phyloP scores from a whole-genome alignment of 1,140 invertebrate species.

The Drosophila azteca region DNA sequence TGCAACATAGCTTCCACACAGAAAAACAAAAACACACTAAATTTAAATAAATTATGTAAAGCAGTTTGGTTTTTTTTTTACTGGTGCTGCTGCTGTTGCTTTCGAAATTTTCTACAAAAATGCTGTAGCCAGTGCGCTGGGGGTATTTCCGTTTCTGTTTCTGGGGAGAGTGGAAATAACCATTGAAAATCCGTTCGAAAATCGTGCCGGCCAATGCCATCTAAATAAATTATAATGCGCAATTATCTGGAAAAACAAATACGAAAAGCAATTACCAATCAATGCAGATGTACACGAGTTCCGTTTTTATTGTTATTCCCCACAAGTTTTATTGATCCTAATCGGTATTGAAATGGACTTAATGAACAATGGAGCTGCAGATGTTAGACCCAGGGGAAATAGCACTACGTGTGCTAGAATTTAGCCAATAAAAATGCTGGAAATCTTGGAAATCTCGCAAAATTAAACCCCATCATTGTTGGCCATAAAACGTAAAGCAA shows the following conservation, averaged over 20 bases:
- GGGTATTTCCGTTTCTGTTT: slow-evolving; percentile 67
- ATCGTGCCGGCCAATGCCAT: slow-evolving; percentile 54
- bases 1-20: slow-evolving; percentile 54
- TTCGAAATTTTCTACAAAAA: slow-evolving; percentile 24
- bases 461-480: too few relatives aligned
- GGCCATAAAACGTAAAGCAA: slow-evolving; percentile 6
- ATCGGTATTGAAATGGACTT: slow-evolving; percentile 5
- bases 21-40: slow-evolving; percentile 33
- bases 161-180: slow-evolving; percentile 16
- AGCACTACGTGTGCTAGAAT: too few relatives aligned
- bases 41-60: slow-evolving; percentile 81
- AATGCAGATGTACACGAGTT: slow-evolving; percentile 17
- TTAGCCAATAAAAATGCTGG: too few relatives aligned
- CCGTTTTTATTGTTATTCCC: slow-evolving; percentile 32
- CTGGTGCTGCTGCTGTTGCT: neutral
- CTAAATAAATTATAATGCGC: slow-evolving; percentile 45
- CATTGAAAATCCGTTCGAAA: slow-evolving; percentile 41
- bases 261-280: slow-evolving; percentile 42
- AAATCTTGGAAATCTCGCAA: too few relatives aligned
- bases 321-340: slow-evolving; percentile 9
- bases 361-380: neutral
- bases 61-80: slow-evolving; percentile 29
- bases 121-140: slow-evolving; percentile 14
- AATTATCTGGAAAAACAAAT: slow-evolving; percentile 53
- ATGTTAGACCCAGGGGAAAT: too few relatives aligned